A percentile compares a stretch with the other conserved stretches of the same genome.
These are phyloP conservation scores for Ennomos fuscantarius DNA, from an alignment of 2,888 invertebrate species.

Conservation along the genomic window DNA sequence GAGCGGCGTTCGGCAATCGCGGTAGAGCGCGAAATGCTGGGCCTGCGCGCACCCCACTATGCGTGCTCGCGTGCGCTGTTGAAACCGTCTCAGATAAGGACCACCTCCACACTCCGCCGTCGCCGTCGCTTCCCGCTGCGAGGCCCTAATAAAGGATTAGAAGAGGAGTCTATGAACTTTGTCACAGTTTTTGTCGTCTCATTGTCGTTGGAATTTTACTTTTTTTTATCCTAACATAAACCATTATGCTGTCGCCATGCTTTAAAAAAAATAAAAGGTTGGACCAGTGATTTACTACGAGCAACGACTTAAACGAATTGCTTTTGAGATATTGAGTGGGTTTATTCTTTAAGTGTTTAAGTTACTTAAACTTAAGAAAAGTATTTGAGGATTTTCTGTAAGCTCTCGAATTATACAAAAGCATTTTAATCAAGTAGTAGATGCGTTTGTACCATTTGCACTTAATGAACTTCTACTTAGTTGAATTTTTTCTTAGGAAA, in stretches of 20 bases:
- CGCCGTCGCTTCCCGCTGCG: constrained; percentile 68
- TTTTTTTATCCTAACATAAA: constrained; percentile 47
- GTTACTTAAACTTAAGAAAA: neutral
- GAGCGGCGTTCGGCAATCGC: constrained; percentile 60
- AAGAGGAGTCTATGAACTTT: constrained; percentile 68
- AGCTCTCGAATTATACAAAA: too few species aligned
- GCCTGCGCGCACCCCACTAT: constrained; percentile 66
- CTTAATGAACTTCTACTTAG: too few species aligned
- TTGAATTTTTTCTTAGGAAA: too few species aligned
- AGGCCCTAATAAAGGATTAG: constrained; percentile 64
- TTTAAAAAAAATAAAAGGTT: constrained; percentile 15
- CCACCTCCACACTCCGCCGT: constrained; percentile 36
- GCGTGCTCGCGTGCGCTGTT: constrained; percentile 53
- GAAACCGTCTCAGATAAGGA: constrained; percentile 76
- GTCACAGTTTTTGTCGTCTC: constrained; percentile 60
- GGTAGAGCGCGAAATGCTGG: constrained; percentile 67
- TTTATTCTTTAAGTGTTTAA: constrained; percentile 9
- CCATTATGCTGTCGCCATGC: constrained; percentile 37
- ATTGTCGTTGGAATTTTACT: constrained; percentile 56
- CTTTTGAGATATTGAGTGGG: constrained; percentile 23
- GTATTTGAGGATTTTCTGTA: too few species aligned
- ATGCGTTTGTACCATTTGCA: too few species aligned
- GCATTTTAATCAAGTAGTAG: too few species aligned
- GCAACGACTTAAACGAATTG: constrained; percentile 27
- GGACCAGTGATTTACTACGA: constrained; percentile 36